A percentile compares a stretch with the other conserved stretches of the same genome.
These are phyloP conservation scores for Caenorhabditis angaria DNA, from an alignment of 2,888 invertebrate genomes.

Conservation along the genomic window DNA sequence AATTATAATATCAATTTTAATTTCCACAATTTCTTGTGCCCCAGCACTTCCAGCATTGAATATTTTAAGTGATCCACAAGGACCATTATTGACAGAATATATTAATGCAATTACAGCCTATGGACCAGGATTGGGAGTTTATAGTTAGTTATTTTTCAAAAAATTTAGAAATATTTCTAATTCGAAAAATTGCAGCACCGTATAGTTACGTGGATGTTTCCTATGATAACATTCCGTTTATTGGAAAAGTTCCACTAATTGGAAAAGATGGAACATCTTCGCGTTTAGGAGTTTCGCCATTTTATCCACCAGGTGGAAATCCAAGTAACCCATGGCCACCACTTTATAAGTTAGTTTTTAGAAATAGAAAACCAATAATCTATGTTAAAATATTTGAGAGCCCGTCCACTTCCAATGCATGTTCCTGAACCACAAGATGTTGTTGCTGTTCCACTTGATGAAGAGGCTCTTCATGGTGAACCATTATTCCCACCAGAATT, in stretches of 20 bases:
- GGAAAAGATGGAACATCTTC: slow-evolving; percentile 66
- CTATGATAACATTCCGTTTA: slow-evolving; percentile 66
- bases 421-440: slow-evolving; percentile 67
- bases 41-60: slow-evolving; percentile 45
- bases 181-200: slow-evolving; percentile 47
- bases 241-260: slow-evolving; percentile 57
- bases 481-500: slow-evolving; percentile 64
- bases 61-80: slow-evolving; percentile 40
- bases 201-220: slow-evolving; percentile 64
- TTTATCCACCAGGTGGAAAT: slow-evolving; percentile 65
- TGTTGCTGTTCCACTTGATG: slow-evolving; percentile 66
- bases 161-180: background rate
- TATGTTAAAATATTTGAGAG: too few relatives aligned
- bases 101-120: slow-evolving; percentile 63
- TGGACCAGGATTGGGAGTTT: slow-evolving; percentile 66
- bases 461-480: slow-evolving; percentile 66
- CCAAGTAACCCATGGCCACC: slow-evolving; percentile 64
- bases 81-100: slow-evolving; percentile 51
- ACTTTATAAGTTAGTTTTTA: slow-evolving; percentile 54
- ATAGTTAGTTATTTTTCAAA: slow-evolving; percentile 33
- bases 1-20: background rate
- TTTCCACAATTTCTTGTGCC: slow-evolving; percentile 11
- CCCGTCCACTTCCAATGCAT: slow-evolving; percentile 63
- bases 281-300: slow-evolving; percentile 59
- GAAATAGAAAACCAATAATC: too few relatives aligned